phyloP scores from a whole-genome alignment of 2,113 vertebrate genomes.

The Plecturocebus donacophilus region DNA sequence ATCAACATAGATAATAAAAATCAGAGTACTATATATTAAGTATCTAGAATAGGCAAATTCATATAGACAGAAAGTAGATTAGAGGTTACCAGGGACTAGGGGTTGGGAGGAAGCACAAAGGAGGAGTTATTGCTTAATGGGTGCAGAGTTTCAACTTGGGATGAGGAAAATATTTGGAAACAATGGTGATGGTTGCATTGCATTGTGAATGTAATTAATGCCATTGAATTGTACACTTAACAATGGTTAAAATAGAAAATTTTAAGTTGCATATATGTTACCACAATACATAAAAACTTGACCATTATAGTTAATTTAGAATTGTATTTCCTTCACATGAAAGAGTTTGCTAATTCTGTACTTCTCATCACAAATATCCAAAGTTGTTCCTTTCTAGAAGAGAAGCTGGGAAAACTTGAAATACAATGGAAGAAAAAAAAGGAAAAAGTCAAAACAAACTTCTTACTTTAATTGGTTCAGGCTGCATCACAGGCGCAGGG shows the following conservation, averaged over 20 bases:
- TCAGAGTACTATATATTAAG: not conserved
- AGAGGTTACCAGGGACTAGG: not conserved
- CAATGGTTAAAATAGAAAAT: constrained; percentile 46
- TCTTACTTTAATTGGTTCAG: constrained; percentile 77
- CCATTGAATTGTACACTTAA: constrained; percentile 21
- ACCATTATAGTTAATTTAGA: constrained; percentile 54
- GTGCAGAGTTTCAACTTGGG: constrained; percentile 11
- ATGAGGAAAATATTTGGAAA: constrained; percentile 2
- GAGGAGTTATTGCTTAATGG: not conserved
- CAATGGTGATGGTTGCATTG: not conserved
- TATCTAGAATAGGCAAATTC: constrained; percentile 47
- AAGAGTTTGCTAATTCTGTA: constrained; percentile 52
- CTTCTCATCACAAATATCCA: constrained; percentile 40
- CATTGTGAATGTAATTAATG: constrained; percentile 35
- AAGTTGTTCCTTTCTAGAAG: constrained; percentile 31
- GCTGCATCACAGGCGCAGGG: constrained; percentile 85
- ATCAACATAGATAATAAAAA: constrained; percentile 14
- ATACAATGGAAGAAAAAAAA: constrained; percentile 33
- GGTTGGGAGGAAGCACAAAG: not conserved
- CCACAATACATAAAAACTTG: constrained; percentile 34
- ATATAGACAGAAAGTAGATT: not conserved
- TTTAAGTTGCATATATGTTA: constrained; percentile 46
- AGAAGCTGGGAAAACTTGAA: constrained; percentile 55
- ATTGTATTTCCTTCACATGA: constrained; percentile 31
- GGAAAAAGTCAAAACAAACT: not conserved